Base-by-base conservation (phyloP, 2,888 invertebrate genomes). In the Thyatira batis region DNA sequence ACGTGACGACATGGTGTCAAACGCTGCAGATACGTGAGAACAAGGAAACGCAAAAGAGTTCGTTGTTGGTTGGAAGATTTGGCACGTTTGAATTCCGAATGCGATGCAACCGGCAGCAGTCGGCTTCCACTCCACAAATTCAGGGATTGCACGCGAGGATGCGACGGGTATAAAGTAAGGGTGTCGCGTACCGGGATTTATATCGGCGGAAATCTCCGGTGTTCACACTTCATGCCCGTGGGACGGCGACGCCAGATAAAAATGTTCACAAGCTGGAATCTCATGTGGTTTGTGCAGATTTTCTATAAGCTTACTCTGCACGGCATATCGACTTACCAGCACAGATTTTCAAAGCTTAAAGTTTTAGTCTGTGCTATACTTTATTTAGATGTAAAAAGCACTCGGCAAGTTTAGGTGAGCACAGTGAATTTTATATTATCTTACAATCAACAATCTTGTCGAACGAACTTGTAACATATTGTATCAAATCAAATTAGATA, bases 101-200 rank as follows among this genome's bases (percentile, higher is more conserved):
- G 78, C 77, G 79, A 76, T 83, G 83, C 84, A 65, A 76, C 17
- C 39, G 17, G 39, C 39, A n/a, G 66, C 67, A 48, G 48, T 23
- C 46, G 75, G 78, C 77, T 77, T 85, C 78, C 79, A 82, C 76
- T 82, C 74, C 78, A 84, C 84, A 87, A 87, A 89, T 88, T 86
- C 82, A 76, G 76, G 82, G 80, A 83, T 85, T 82, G 81, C 78
- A 75, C 64, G 65, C 28, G 76, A 69, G 69, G 71, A 78, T 70
- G 74, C 80, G 77, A 74, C 76, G 80, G 72, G 78, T 73, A 78
- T 80, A 83, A 82, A 81, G 82, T 78, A 77, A 75, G 77, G 82
- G 78, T 84, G 85, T 85, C 84, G 79, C 81, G 76, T 79, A 75
- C 79, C 76, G 76, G 82, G 86, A 88, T 89, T 88, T 89, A 89